phyloP scores from a whole-genome alignment of 1,140 invertebrate genomes.

The Acyrthosiphon pisum region DNA sequence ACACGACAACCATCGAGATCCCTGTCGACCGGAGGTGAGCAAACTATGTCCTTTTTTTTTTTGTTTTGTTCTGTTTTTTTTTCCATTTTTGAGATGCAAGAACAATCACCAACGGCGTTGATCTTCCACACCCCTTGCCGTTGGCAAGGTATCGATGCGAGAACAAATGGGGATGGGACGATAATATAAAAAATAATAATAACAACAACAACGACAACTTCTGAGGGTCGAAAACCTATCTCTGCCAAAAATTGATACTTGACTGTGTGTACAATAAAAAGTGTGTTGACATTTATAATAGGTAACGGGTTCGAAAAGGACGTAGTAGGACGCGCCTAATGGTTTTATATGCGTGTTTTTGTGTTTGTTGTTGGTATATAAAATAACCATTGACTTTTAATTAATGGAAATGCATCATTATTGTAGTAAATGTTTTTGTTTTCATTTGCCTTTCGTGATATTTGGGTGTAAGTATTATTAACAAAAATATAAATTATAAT shows the following conservation, averaged over 20 bases:
- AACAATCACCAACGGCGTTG: not conserved
- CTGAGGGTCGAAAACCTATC: not conserved
- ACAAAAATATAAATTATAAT: not conserved
- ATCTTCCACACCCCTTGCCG: not conserved
- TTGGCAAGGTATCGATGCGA: not conserved
- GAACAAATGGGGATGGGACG: not conserved
- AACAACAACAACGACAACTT: not conserved
- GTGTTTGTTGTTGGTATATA: not conserved
- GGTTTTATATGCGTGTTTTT: slow-evolving; percentile 14
- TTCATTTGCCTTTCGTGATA: not conserved
- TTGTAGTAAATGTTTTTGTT: not conserved
- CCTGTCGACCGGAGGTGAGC: not conserved
- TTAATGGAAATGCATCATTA: not conserved
- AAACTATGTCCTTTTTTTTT: not conserved
- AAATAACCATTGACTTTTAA: slow-evolving; percentile 23
- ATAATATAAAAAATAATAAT: not conserved
- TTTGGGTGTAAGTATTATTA: not conserved
- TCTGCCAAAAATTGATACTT: slow-evolving; percentile 22
- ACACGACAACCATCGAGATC: not conserved
- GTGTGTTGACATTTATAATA: not conserved
- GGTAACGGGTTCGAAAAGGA: not conserved
- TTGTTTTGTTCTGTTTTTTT: not conserved
- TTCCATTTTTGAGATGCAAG: not conserved
- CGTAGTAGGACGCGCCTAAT: not conserved
- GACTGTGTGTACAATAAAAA: not conserved